phyloP scores from a whole-genome alignment of 1,140 invertebrate genomes.

The Zaprionus kolodkinae region DNA sequence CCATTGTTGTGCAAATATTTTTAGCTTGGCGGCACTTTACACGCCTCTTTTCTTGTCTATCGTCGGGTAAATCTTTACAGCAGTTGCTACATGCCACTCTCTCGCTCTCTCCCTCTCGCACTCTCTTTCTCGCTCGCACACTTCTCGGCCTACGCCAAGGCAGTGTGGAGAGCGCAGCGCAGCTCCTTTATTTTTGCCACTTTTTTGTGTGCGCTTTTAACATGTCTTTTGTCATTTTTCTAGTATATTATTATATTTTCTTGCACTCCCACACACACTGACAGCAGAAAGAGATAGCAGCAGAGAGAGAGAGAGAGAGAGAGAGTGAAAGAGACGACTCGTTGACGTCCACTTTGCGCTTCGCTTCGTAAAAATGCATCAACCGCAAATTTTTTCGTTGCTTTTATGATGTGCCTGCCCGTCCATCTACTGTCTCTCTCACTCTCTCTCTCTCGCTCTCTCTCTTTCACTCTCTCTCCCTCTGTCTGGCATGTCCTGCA shows the following conservation, averaged over 20 bases:
- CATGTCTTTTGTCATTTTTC: slow-evolving; percentile 70
- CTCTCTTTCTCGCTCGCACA: not conserved
- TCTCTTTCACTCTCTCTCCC: not conserved
- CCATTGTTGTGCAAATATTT: slow-evolving; percentile 72
- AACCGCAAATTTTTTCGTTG: slow-evolving; percentile 61
- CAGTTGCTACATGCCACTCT: slow-evolving; percentile 5
- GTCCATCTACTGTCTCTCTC: not conserved
- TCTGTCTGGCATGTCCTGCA: slow-evolving; percentile 42
- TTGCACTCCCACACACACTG: slow-evolving; percentile 32
- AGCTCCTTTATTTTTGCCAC: slow-evolving; percentile 27
- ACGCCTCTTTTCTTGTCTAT: slow-evolving; percentile 52
- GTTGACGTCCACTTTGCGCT: slow-evolving; percentile 53
- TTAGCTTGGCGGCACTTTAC: slow-evolving; percentile 63
- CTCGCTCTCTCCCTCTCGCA: not conserved
- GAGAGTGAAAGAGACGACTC: slow-evolving; percentile 2
- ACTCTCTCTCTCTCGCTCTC: not conserved
- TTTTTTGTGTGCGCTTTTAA: slow-evolving; percentile 54
- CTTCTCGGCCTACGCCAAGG: slow-evolving; percentile 38
- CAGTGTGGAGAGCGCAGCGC: not conserved
- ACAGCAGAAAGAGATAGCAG: not conserved
- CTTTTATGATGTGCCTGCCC: slow-evolving; percentile 46
- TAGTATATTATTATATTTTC: slow-evolving; percentile 70
- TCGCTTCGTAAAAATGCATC: slow-evolving; percentile 64
- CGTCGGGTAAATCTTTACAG: slow-evolving; percentile 42
- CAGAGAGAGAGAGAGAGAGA: not conserved